Base-by-base conservation (phyloP, 1,140 invertebrate genomes). In the Luehdorfia chinensis region DNA sequence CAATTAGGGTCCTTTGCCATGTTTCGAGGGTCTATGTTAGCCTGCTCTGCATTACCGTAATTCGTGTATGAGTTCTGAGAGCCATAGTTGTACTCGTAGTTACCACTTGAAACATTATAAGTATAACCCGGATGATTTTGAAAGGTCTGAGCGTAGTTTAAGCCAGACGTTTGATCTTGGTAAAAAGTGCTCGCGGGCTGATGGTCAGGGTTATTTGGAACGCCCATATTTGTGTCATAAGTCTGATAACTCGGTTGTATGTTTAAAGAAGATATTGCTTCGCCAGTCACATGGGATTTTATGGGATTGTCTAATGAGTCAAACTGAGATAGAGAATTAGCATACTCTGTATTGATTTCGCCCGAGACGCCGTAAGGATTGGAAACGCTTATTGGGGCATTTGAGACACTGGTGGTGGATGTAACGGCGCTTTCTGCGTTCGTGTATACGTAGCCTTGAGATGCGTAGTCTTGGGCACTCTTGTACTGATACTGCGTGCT, bases 121-220 rank as follows among this genome's bases (percentile, higher is more conserved):
- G 71, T 77, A 41, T 89, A 91, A 9, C 87, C 88, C 4, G 89
- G 87, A 64, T 90, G 89, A 13, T 87, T 87, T 56, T 88, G 84
- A 49, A 89, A 90, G 19, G 71, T 80, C n/a, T 75, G 61, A 7
- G 59, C 45, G 32, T 72, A 71, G 31, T 54, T 70, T 7, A 34
- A 45, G n/a, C n/a, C n/a, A 43, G 6, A 3, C 1, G 28, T 59
- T 71, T 60, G 60, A 9, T 70, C 57, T 14, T 50, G 28, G 36
- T 66, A 59, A 14, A 53, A 61, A 1, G 47, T 51, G 32, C 16
- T 55, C 30, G 50, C 33, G 8, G 33, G 28, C 39, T 59, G 48
- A 45, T 54, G 57, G 5, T 19, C 58, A 21, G 1, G 50, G 18
- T 45, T 27, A 36, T 14, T 47, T n/a, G 18, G 25, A 13, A 15